Base-by-base conservation (phyloP, 2,888 invertebrate genomes). In the Caenorhabditis virilis region DNA sequence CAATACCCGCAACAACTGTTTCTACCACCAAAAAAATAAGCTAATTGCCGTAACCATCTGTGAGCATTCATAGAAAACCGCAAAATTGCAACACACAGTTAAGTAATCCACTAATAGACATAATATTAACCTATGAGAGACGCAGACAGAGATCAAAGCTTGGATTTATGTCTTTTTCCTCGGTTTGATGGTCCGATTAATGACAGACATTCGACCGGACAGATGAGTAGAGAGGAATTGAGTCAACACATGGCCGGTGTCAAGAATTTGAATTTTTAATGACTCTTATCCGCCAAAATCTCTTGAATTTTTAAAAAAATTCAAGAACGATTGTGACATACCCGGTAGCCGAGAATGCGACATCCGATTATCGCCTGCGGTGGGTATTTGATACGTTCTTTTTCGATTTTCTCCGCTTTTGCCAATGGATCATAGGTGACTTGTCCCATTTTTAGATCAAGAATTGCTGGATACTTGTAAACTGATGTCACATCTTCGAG, bases 291-390 rank as follows among this genome's bases (percentile, higher is more conserved):
- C 13, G 30, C 13, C 13, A 9, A 13, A 9, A 30, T 30, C 53
- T 60, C 53, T 60, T 53, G 53, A 53, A 60, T 53, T 60, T 53
- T 45, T 33, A 45, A 60, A 53, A n/a, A n/a, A n/a, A n/a, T n/a
- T n/a, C n/a, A 50, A 38, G 36, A 20, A 16, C 23, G 16, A 13
- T 9, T 16, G 2, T 11, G 15, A 23, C 45, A 59, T 35, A 82
- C 80, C 41, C 76, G 57, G 47, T 82, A 82, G 30, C 82, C 82
- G 13, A 79, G 70, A 22, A 82, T 64, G n/a, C 82, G 56, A 61
- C 78, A 78, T 23, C 82, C 82, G 25, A 78, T 57, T 5, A 23
- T 67, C 6, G 57, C 51, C 45, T 79, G 80, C 15, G 74, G 76
- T 9, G 77, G 75, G 22, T 74, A 79, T 54, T 82, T 82, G 45